A percentile compares a stretch with the other conserved stretches of the same genome.
Evolutionary conservation across 2,888 invertebrate genomes (phyloP).

Genomic region (Chrysodeixis includens): DNA sequence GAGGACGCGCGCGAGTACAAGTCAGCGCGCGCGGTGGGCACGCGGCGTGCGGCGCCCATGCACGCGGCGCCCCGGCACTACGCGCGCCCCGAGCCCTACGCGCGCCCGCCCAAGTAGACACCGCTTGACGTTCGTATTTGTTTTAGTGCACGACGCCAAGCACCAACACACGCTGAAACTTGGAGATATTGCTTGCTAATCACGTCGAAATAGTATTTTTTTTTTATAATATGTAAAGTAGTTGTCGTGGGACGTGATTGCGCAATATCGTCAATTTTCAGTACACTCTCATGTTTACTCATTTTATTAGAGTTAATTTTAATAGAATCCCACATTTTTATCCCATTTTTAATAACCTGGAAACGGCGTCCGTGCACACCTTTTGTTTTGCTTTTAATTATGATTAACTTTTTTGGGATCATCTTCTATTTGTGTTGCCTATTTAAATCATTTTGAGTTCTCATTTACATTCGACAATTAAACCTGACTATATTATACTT

Average conservation of each 20-base stretch:
- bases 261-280: slow-evolving; percentile 20
- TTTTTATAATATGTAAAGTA: too few relatives aligned
- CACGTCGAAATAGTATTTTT: too few relatives aligned
- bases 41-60: slow-evolving; percentile 72
- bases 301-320: background rate
- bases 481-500: background rate
- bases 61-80: slow-evolving; percentile 67
- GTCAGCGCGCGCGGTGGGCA: slow-evolving; percentile 80
- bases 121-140: slow-evolving; percentile 50
- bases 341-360: slow-evolving; percentile 20
- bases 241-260: background rate
- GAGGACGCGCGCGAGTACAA: slow-evolving; percentile 78
- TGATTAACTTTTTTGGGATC: slow-evolving; percentile 33
- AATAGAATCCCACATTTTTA: slow-evolving; percentile 28
- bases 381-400: slow-evolving; percentile 47
- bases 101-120: slow-evolving; percentile 81
- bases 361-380: slow-evolving; percentile 54
- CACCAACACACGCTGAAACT: slow-evolving; percentile 6
- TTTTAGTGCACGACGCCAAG: slow-evolving; percentile 53
- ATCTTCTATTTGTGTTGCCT: slow-evolving; percentile 43
- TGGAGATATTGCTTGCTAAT: background rate
- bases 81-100: slow-evolving; percentile 76
- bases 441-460: slow-evolving; percentile 24
- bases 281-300: slow-evolving; percentile 5
- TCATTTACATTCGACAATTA: background rate